Conservation (phyloP, 1,140 invertebrate genomes). For the Mesaphorura yosii region DNA sequence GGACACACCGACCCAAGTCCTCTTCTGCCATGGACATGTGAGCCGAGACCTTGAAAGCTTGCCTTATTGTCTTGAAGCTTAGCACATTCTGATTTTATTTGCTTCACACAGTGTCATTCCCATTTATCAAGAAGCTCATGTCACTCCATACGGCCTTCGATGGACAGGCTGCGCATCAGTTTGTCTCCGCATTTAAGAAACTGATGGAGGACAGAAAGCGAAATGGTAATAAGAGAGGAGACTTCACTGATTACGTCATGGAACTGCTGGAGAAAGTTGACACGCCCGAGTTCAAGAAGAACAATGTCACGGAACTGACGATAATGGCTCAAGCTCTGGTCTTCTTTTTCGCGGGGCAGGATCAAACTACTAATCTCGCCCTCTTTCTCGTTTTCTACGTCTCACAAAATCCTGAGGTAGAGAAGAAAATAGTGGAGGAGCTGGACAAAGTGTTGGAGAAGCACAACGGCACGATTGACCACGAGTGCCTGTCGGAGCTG, state of each 20-base stretch:
- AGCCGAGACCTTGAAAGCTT: too few species aligned
- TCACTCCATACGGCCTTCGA: too few species aligned
- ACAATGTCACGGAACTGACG: slow-evolving; percentile 18
- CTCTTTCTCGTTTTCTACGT: slow-evolving; percentile 47
- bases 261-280: slow-evolving; percentile 6
- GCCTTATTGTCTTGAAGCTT: neutral
- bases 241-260: neutral
- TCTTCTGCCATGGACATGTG: neutral
- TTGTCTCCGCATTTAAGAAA: neutral
- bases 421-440: slow-evolving; percentile 44
- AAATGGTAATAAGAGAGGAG: neutral
- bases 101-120: slow-evolving; percentile 5
- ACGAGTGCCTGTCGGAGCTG: slow-evolving; percentile 34
- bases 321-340: slow-evolving; percentile 24
- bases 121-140: neutral
- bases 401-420: slow-evolving; percentile 44
- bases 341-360: too few species aligned
- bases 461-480: slow-evolving; percentile 32
- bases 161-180: neutral
- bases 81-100: neutral
- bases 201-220: neutral
- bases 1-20: too few species aligned
- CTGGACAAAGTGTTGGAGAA: slow-evolving; percentile 35
- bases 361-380: too few species aligned
- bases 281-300: slow-evolving; percentile 11